Percentiles rank a stretch among this genome's conserved stretches.
phyloP scores from a whole-genome alignment of 2,888 invertebrate species.

The Himalopsyche anomala region DNA sequence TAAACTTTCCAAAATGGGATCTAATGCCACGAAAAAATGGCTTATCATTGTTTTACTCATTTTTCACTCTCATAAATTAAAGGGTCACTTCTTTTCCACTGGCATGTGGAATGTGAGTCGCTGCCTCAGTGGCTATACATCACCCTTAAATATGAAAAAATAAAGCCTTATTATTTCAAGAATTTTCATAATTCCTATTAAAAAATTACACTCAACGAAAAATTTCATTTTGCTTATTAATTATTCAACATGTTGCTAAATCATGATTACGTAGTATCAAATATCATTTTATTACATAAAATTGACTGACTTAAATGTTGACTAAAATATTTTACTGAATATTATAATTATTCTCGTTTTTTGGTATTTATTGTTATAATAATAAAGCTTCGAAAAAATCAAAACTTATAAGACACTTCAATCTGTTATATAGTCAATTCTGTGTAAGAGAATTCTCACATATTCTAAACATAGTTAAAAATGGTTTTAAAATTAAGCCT shows the following conservation, averaged over 20 bases:
- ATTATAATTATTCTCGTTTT: too few relatives aligned
- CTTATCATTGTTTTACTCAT: constrained; percentile 14
- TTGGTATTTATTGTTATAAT: too few relatives aligned
- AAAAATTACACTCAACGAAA: background rate
- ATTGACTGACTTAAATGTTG: too few relatives aligned
- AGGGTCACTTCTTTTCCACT: background rate
- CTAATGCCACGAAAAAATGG: constrained; percentile 16
- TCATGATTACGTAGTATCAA: background rate
- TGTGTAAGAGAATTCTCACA: too few relatives aligned
- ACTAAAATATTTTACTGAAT: too few relatives aligned
- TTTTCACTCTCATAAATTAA: constrained; percentile 15
- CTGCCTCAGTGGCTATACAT: background rate
- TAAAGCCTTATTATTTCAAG: background rate
- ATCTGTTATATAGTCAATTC: too few relatives aligned
- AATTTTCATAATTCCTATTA: background rate
- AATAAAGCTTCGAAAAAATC: too few relatives aligned
- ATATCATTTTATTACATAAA: background rate
- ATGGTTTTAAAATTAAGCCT: too few relatives aligned
- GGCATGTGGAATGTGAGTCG: background rate
- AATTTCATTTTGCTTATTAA: background rate
- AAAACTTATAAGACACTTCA: too few relatives aligned
- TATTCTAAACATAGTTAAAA: too few relatives aligned
- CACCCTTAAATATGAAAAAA: background rate
- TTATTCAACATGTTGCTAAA: background rate
- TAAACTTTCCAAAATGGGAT: background rate